These are phyloP conservation scores for Pyrocephalus nanus DNA, from an alignment of 2,797 vertebrate species.

Conservation along the genomic window DNA sequence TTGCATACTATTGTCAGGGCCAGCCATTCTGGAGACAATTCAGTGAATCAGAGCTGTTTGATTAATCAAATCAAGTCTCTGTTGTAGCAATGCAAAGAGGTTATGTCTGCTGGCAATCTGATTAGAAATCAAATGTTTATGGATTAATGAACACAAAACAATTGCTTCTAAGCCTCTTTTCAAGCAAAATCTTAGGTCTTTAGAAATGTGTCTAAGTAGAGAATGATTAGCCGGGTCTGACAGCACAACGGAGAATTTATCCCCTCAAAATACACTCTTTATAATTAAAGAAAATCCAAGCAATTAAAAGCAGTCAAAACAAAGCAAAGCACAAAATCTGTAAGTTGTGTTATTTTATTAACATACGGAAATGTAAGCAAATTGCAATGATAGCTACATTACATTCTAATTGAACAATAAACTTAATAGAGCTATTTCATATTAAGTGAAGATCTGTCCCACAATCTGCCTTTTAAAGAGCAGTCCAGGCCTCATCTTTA, in stretches of 20 bases:
- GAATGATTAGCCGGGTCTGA: conserved; percentile 42
- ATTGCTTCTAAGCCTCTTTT: conserved; percentile 63
- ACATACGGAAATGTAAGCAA: conserved; percentile 21
- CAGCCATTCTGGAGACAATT: conserved; percentile 61
- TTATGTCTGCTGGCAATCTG: conserved; percentile 64
- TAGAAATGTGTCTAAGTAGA: conserved; percentile 49
- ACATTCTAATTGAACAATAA: conserved; percentile 31
- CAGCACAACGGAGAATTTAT: conserved; percentile 31
- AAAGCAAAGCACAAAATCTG: conserved; percentile 14
- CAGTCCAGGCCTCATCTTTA: not conserved
- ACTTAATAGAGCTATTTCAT: not conserved
- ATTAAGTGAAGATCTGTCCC: not conserved
- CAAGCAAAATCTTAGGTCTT: conserved; percentile 42
- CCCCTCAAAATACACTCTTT: not conserved
- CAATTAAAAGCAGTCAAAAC: conserved; percentile 22
- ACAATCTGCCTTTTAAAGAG: not conserved
- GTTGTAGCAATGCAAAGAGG: conserved; percentile 70
- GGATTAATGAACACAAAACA: conserved; percentile 68
- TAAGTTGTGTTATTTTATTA: conserved; percentile 17
- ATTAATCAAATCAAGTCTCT: conserved; percentile 75
- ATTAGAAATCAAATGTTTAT: conserved; percentile 71
- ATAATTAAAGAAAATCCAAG: conserved; percentile 22
- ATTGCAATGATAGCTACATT: conserved; percentile 21
- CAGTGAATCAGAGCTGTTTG: conserved; percentile 67
- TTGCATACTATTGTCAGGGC: conserved; percentile 51